These are phyloP conservation scores for Sarcophaga carnaria DNA, from an alignment of 2,888 invertebrate species.

Conservation along the genomic window DNA sequence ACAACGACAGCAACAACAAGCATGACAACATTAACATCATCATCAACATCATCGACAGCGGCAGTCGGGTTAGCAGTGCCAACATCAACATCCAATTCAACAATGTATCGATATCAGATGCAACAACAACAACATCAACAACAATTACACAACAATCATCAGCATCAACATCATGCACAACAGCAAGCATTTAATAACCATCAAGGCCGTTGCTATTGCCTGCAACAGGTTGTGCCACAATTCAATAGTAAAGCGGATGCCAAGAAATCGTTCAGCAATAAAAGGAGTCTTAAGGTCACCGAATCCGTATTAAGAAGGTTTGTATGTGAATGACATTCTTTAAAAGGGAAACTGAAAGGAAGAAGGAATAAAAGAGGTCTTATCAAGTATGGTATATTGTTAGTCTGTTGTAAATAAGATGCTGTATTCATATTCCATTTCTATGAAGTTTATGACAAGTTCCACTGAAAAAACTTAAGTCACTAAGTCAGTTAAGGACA, in stretches of 20 bases:
- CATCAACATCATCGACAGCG: slow-evolving; percentile 47
- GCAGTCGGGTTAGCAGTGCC: slow-evolving; percentile 50
- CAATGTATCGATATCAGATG: slow-evolving; percentile 57
- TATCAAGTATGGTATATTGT: too few species aligned
- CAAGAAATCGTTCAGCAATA: slow-evolving; percentile 37
- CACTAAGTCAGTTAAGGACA: too few species aligned
- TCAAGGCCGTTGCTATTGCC: slow-evolving; percentile 40
- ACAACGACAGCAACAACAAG: slow-evolving; percentile 1
- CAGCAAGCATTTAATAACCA: background rate
- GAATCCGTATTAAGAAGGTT: slow-evolving; percentile 75
- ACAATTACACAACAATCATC: background rate
- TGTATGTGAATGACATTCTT: slow-evolving; percentile 11
- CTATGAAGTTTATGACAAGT: too few species aligned
- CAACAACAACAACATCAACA: slow-evolving; percentile 70
- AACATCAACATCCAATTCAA: slow-evolving; percentile 27
- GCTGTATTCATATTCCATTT: too few species aligned
- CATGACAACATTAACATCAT: slow-evolving; percentile 42
- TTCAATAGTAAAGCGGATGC: slow-evolving; percentile 30
- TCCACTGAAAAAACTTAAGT: too few species aligned
- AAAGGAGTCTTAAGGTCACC: slow-evolving; percentile 71
- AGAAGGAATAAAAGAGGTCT: too few species aligned
- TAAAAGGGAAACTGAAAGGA: background rate
- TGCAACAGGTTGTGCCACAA: slow-evolving; percentile 52
- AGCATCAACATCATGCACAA: slow-evolving; percentile 53
- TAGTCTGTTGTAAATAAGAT: too few species aligned